Evolutionary conservation across 2,888 invertebrate genomes (phyloP), one percentile per base, ranked within the genome.

Genomic region (Machimus rusticus): DNA sequence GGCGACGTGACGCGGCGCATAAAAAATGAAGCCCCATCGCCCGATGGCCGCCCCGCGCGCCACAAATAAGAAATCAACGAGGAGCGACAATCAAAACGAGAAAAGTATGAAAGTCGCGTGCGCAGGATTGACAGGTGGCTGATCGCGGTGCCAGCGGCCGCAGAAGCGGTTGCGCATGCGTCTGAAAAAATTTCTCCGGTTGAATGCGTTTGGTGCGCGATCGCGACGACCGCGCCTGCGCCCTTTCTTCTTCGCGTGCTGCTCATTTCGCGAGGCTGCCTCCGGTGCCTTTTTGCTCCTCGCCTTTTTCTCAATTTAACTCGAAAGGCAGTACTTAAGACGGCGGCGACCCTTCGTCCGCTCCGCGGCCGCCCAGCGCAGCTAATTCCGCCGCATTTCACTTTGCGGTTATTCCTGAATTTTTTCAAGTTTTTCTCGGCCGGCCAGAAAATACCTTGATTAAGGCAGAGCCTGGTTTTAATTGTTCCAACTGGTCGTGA

Each of bases 71-170:
- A 85, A 85, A 85, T 74, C 85, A 74, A 46, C 46, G 74, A 85
- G n/a, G 74, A 87, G 81, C 81, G 87, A 78, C 79, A 81, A 81
- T 79, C 87, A 87, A 79, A 79, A 81, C 66, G 87, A 78, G 87
- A 43, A 37, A 57, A 78, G 87, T 87, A 79, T 87, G 87, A 88
- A 88, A 88, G 88, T 88, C 88, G 88, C 88, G 88, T 88, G 88
- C 88, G 87, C 87, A 43, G 87, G 84, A 88, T 88, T 88, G 88
- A 88, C 88, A 88, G 88, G 88, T 88, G 88, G 88, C 87, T 87
- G 77, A 85, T 85, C 85, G 74, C 43, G 85, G 74, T 85, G 74
- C 85, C 74, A 57, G 28, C 46, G 37, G 85, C 74, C 43, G 37
- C n/a, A 16, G 28, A 39, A 74, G 46, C 74, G 85, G 43, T 85